Evolutionary conservation across 2,113 vertebrate species (phyloP), one percentile per base, ranked within the genome.

Genomic region (Montifringilla adamsi): DNA sequence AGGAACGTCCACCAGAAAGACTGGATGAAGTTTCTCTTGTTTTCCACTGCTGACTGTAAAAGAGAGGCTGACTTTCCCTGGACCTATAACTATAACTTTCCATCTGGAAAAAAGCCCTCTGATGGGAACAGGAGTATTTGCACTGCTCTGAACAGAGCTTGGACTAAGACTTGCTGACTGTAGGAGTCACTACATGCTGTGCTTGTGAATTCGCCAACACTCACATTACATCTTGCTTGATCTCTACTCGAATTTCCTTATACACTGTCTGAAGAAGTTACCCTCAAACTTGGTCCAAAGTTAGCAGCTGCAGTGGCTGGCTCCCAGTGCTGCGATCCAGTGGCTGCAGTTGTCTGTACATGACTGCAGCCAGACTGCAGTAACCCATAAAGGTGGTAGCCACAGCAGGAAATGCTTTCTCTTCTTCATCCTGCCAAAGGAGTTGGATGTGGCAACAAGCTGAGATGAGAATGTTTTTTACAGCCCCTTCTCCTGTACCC

Each of bases 241-340:
- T 91, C 75, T 94, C 63, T 70, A 15, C 72, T 85, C 79, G 86
- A 59, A 80, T 90, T 90, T 91, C 50, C 70, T 74, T 80, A 28
- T 24, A 41, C 6, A 6, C 28, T 70, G 33, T 66, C 72, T 93
- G 82, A 93, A 93, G 90, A 93, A 90, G 85, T 80, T 76, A 81
- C 79, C n/a, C 59, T 88, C 59, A 86, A 59, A 70, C 55, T 15
- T 59, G 27, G 47, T 77, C 90, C 95, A 93, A 83, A 74, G 37
- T 43, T 47, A 93, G 64, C 92, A 94, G 85, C 89, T 94, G 90
- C 75, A 86, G 79, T 70, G 79, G 55, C 85, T 95, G 79, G 39
- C 31, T 94, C 76, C 66, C 86, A 70, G 16, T 13, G 21, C 50
- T 89, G 55, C 3, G 2, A 75, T 89, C 62, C 68, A 59, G 28